Percentiles rank a stretch among this genome's conserved stretches.
Evolutionary conservation across 2,888 invertebrate genomes (phyloP).

Genomic region (Cylloceria caligata): DNA sequence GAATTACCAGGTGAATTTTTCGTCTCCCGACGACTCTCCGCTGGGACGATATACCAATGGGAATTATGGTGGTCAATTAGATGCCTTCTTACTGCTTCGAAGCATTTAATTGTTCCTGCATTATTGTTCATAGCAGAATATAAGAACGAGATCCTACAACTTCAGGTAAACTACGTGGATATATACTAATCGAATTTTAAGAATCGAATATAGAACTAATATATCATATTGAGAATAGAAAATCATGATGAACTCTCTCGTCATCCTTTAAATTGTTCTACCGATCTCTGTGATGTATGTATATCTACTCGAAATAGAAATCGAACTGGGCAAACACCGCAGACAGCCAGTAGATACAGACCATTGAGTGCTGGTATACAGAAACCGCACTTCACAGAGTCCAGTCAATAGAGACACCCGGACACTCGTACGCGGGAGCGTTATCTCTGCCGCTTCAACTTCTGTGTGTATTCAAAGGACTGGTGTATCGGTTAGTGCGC

Average conservation of each 20-base stretch:
- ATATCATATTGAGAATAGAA: slow-evolving; percentile 1
- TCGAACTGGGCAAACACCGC: slow-evolving; percentile 56
- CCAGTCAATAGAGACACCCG: slow-evolving; percentile 43
- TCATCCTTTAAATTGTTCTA: slow-evolving; percentile 27
- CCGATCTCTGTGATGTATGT: slow-evolving; percentile 5
- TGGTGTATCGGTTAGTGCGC: not conserved
- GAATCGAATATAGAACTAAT: not conserved
- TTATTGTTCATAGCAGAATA: no score
- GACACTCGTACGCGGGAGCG: slow-evolving; percentile 9
- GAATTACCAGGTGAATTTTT: slow-evolving; percentile 65
- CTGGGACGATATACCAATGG: slow-evolving; percentile 10
- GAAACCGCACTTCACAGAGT: slow-evolving; percentile 37
- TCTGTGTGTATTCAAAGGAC: not conserved
- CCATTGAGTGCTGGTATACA: slow-evolving; percentile 46
- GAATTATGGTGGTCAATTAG: slow-evolving; percentile 11
- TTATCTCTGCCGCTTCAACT: slow-evolving; percentile 54
- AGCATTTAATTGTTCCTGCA: not conserved
- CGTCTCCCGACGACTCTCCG: slow-evolving; percentile 42
- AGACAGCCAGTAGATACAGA: slow-evolving; percentile 45
- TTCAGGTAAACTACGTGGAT: no score
- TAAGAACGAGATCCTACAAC: no score
- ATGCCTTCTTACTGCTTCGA: not conserved
- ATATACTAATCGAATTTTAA: slow-evolving; percentile 7
- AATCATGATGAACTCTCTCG: slow-evolving; percentile 5
- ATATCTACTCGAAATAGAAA: slow-evolving; percentile 48